Conservation (phyloP, 37 sponge, comb jelly and placozoan genomes). For the Diacarnus erythraeanus region DNA sequence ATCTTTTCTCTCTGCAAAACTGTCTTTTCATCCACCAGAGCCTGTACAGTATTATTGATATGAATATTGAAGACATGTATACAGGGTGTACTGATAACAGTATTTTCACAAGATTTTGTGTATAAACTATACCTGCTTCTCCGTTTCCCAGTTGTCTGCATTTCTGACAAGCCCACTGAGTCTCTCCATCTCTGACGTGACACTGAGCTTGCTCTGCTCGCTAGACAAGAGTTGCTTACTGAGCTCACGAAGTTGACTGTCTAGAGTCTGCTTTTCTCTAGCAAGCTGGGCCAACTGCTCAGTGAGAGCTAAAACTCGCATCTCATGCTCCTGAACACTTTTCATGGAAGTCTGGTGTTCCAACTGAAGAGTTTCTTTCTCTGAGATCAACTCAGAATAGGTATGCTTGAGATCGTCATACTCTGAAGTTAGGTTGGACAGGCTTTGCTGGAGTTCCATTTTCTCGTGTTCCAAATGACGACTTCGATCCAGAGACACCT, state of each 20-base stretch:
- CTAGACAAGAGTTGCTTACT: slow-evolving; percentile 28
- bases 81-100: too few relatives aligned
- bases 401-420: slow-evolving; percentile 9
- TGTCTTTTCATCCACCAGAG: background rate
- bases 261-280: slow-evolving; percentile 44
- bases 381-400: background rate
- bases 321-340: slow-evolving; percentile 36
- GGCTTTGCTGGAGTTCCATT: background rate
- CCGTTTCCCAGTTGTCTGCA: slow-evolving; percentile 11
- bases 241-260: slow-evolving; percentile 30
- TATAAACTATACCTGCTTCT: slow-evolving; percentile 18
- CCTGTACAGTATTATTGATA: background rate
- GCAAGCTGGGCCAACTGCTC: slow-evolving; percentile 29
- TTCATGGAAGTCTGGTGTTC: slow-evolving; percentile 25
- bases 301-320: slow-evolving; percentile 34
- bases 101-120: too few relatives aligned
- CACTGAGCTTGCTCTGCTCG: slow-evolving; percentile 12
- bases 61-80: background rate
- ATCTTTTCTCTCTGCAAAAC: slow-evolving; percentile 13
- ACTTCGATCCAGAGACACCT: slow-evolving; percentile 19
- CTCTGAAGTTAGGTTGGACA: slow-evolving; percentile 1
- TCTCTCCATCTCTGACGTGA: slow-evolving; percentile 12
- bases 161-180: background rate
- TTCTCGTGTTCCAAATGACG: slow-evolving; percentile 43
- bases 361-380: slow-evolving; percentile 23